Conservation (phyloP, 2,113 vertebrate species). For the Poicephalus meyeri region DNA sequence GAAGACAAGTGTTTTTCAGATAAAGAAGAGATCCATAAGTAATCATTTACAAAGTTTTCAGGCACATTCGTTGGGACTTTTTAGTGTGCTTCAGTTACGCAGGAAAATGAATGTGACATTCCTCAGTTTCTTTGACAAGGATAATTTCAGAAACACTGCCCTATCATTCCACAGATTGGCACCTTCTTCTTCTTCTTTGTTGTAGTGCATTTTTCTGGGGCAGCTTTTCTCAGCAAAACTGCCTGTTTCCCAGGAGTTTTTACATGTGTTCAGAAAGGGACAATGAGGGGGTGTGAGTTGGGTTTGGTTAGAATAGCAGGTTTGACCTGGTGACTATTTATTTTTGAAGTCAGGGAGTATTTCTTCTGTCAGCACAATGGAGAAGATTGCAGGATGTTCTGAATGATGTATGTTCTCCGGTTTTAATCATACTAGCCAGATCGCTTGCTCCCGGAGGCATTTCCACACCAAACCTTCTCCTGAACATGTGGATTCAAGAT, state of each 20-base stretch:
- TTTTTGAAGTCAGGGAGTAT: conserved; percentile 3
- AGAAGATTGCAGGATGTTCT: background rate
- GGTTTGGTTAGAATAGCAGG: background rate
- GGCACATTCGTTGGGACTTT: conserved; percentile 32
- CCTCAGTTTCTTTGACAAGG: conserved; percentile 19
- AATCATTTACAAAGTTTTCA: conserved; percentile 16
- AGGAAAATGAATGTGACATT: conserved; percentile 33
- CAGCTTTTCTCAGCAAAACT: background rate
- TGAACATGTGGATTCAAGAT: background rate
- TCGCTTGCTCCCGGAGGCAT: background rate
- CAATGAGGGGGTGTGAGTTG: background rate
- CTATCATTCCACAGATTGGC: conserved; percentile 26
- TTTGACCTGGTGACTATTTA: background rate
- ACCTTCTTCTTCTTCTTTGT: conserved; percentile 44
- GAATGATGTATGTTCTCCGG: background rate
- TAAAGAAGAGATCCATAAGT: background rate
- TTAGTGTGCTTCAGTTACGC: conserved; percentile 31
- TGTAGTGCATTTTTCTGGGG: background rate
- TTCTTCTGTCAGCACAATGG: background rate
- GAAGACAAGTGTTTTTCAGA: background rate
- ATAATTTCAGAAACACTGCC: conserved; percentile 53
- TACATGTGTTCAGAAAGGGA: background rate
- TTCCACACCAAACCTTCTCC: background rate
- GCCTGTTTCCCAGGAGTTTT: conserved; percentile 5
- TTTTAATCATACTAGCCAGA: background rate